Evolutionary conservation across 2,888 invertebrate species (phyloP).

Genomic region (Tenthredo distinguenda): DNA sequence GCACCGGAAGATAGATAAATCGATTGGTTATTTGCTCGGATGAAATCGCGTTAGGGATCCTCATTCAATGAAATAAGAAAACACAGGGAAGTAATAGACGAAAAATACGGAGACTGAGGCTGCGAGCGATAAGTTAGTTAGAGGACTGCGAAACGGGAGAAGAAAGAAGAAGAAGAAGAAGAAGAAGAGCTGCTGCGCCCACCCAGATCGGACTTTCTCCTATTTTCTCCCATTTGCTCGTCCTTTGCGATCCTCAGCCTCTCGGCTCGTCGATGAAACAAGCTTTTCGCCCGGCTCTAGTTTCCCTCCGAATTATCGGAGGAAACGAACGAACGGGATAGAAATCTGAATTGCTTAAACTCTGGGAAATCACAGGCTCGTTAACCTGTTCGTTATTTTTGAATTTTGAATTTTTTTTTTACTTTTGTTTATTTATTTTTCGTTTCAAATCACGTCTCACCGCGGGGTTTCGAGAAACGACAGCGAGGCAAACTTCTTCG

Average conservation of each 20-base stretch:
- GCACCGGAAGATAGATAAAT: constrained; percentile 67
- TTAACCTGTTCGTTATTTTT: background rate
- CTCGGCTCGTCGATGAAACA: constrained; percentile 19
- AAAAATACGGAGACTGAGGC: constrained; percentile 51
- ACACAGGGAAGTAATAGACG: constrained; percentile 21
- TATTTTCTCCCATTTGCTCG: constrained; percentile 49
- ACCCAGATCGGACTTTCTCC: constrained; percentile 29
- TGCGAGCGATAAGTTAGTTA: constrained; percentile 51
- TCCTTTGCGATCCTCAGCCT: constrained; percentile 53
- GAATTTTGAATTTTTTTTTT: background rate
- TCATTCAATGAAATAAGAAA: constrained; percentile 74
- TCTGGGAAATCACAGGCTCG: background rate
- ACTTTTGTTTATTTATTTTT: background rate
- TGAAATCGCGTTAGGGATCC: constrained; percentile 74
- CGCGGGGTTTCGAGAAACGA: too few relatives aligned
- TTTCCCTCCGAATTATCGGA: background rate
- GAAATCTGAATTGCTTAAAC: background rate
- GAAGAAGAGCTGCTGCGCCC: constrained; percentile 45
- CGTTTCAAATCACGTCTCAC: background rate
- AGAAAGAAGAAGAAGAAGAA: constrained; percentile 56
- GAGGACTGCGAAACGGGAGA: constrained; percentile 54
- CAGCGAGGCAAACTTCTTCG: background rate
- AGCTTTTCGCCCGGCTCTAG: background rate
- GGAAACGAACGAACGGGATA: background rate
- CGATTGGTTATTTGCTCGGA: constrained; percentile 75